Evolutionary conservation across 2,113 vertebrate species (phyloP).

Genomic region (Philantomba maxwellii): DNA sequence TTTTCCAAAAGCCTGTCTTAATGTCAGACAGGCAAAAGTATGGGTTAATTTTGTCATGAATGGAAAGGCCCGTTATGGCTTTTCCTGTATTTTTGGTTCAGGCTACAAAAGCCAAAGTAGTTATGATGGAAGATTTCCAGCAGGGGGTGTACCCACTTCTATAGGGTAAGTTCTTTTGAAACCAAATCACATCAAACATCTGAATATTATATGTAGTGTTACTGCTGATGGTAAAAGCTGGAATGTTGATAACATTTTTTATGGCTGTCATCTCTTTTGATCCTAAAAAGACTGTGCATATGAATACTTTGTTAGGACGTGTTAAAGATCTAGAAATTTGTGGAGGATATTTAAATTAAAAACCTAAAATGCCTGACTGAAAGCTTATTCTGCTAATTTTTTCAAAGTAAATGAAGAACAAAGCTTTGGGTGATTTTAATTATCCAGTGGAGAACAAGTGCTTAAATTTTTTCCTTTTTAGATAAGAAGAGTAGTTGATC

Average conservation of each 20-base stretch:
- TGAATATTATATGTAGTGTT: not conserved
- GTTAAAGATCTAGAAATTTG: conserved; percentile 40
- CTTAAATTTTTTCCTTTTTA: conserved; percentile 50
- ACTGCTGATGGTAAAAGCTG: not conserved
- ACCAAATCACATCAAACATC: not conserved
- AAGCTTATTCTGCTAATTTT: conserved; percentile 38
- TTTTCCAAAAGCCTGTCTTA: not conserved
- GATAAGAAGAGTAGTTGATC: conserved; percentile 7
- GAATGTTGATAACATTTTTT: conserved; percentile 39
- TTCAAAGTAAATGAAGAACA: conserved; percentile 42
- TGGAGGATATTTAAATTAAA: conserved; percentile 55
- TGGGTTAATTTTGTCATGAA: not conserved
- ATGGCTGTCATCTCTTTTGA: conserved; percentile 43
- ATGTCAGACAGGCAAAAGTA: not conserved
- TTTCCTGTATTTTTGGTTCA: not conserved
- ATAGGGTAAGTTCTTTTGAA: conserved; percentile 63
- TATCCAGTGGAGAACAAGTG: conserved; percentile 4
- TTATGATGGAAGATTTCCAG: conserved; percentile 64
- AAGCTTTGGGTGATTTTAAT: conserved; percentile 52
- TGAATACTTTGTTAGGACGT: conserved; percentile 39
- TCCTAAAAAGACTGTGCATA: conserved; percentile 4
- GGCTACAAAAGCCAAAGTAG: conserved; percentile 16
- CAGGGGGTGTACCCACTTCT: conserved; percentile 61
- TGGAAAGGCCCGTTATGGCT: not conserved
- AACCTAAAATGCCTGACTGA: not conserved